Evolutionary conservation across 2,797 vertebrate genomes (phyloP), one percentile per base, ranked within the genome.

Genomic region (Poecilia wingei): DNA sequence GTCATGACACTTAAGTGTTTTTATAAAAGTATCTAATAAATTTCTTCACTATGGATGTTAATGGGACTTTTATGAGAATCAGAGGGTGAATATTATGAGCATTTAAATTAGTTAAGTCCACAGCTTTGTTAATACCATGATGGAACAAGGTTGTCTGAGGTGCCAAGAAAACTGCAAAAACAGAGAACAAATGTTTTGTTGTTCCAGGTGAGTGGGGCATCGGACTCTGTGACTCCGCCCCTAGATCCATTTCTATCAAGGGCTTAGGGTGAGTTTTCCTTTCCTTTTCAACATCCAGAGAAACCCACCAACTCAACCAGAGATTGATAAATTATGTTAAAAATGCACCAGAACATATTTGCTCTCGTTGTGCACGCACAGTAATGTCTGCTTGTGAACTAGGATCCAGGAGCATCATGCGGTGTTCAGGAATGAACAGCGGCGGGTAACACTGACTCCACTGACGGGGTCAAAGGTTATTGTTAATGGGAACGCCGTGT

Each of bases 391-490:
- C 71, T 12, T 77, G 47, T 84, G 51, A 47, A n/a, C 82, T 87
- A 98, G 97, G 70, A 97, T 98, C 91, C 95, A 96, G 84, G 96
- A 96, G 72, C 96, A 89, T 68, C 97, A 98, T 0, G 96, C 96
- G n/a, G 90, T 95, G 13, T 96, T 98, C 84, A 95, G 82, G 80
- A 97, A 97, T 73, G 80, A 91, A 53, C 92, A 96, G 33, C 95
- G 93, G 0, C 91, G 84, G 43, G 95, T 97, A 31, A 94, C 85
- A 0, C 75, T 98, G 79, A 93, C 84, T 0, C 97, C 97, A 0
- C 16, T 92, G 39, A 59, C 79, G 49, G 95, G 95, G 79, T 94
- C 97, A 88, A 97, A 96, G 88, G 95, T 97, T 47, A 92, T 95
- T 3, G 76, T 98, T 45, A 97, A 98, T 1, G 97, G 97, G n/a